Conservation (phyloP, 1,140 invertebrate genomes). For the Manduca sexta region DNA sequence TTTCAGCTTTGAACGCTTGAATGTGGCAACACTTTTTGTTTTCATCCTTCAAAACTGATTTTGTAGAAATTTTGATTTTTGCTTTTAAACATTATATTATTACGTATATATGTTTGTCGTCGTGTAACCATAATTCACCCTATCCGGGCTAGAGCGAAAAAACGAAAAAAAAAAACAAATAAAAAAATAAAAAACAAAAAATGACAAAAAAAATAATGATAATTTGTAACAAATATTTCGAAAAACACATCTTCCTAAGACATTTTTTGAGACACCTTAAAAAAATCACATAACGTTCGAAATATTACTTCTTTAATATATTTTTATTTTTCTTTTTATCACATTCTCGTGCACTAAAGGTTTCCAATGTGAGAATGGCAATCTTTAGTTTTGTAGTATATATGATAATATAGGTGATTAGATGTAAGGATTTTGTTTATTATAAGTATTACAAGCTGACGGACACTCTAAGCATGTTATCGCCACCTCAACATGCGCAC, state of each 20-base stretch:
- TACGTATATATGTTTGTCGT: slow-evolving; percentile 54
- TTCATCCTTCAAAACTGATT: slow-evolving; percentile 33
- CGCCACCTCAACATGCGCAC: too few species aligned
- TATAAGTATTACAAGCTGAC: too few species aligned
- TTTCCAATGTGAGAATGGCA: not conserved
- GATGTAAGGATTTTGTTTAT: too few species aligned
- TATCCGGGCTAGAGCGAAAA: slow-evolving; percentile 58
- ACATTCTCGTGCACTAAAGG: not conserved
- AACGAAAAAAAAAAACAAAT: slow-evolving; percentile 32
- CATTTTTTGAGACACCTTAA: not conserved
- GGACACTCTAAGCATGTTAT: not conserved
- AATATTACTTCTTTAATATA: not conserved
- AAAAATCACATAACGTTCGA: not conserved
- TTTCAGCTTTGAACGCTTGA: slow-evolving; percentile 38
- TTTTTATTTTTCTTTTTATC: not conserved
- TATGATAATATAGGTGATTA: not conserved
- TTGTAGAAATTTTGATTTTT: slow-evolving; percentile 30
- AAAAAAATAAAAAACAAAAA: slow-evolving; percentile 37
- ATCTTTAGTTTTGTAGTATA: not conserved
- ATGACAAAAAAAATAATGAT: slow-evolving; percentile 24
- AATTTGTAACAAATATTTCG: too few species aligned
- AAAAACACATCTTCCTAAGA: not conserved
- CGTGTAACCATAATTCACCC: slow-evolving; percentile 52
- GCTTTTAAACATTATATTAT: slow-evolving; percentile 27
- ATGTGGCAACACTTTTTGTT: slow-evolving; percentile 10